Percentiles rank a stretch among this genome's conserved stretches.
These are phyloP conservation scores for Microcebus griseorufus DNA, from an alignment of 2,113 vertebrate species.

Conservation along the genomic window DNA sequence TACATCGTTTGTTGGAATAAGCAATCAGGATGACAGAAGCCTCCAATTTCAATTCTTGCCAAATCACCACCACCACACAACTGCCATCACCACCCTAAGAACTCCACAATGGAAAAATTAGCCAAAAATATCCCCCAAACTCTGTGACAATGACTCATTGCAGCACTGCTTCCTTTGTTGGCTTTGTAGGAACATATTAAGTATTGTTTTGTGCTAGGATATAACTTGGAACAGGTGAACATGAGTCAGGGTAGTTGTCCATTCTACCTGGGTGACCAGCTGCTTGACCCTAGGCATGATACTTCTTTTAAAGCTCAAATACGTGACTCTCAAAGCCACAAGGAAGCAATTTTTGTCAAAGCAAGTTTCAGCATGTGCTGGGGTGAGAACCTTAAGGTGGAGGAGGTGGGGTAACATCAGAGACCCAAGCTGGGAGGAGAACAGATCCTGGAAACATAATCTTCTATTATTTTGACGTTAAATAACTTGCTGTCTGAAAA, in stretches of 20 bases:
- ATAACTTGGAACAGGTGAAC: constrained; percentile 33
- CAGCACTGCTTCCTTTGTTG: constrained; percentile 9
- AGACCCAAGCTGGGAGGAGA: neutral
- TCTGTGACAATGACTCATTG: constrained; percentile 30
- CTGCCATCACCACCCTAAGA: constrained; percentile 23
- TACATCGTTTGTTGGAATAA: neutral
- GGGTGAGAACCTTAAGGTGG: neutral
- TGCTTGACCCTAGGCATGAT: neutral
- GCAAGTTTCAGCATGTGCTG: neutral
- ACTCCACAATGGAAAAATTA: constrained; percentile 15
- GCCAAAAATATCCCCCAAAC: constrained; percentile 17
- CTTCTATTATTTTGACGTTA: neutral
- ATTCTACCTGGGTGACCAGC: neutral
- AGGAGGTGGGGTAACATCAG: neutral
- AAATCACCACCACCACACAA: constrained; percentile 23
- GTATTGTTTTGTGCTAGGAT: neutral
- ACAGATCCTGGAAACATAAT: neutral
- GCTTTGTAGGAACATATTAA: neutral
- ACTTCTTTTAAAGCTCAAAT: constrained; percentile 43
- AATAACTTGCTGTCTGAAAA: constrained; percentile 2
- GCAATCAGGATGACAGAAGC: constrained; percentile 11
- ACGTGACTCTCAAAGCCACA: neutral
- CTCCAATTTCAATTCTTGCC: constrained; percentile 48
- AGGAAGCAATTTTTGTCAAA: constrained; percentile 52
- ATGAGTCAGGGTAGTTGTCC: constrained; percentile 54